Base-by-base conservation (phyloP, 53 echinoderm and acorn worm species). In the Mesocentrotus franciscanus region DNA sequence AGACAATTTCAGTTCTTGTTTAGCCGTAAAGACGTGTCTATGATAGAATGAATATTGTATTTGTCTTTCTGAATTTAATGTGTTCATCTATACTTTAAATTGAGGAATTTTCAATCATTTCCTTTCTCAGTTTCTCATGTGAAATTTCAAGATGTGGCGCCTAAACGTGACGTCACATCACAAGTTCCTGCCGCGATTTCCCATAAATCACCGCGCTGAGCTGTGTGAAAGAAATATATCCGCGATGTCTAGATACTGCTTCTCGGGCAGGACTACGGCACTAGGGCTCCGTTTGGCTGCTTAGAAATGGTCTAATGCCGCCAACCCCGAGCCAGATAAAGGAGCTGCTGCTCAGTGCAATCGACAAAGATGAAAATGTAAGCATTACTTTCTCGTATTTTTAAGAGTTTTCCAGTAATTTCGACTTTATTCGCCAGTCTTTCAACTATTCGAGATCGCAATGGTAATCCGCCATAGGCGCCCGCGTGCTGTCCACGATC, bases 331-430 rank as follows among this genome's bases (percentile, higher is more conserved):
- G 87, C 96, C 99, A 98, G 97, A 99, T 99, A 95, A 96, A 96
- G 99, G 99, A 99, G 98, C 98, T 97, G 96, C 98, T 99, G 99
- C 99, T 97, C 97, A 99, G 96, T 90, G 96, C 97, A 90, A 99
- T 96, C 96, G 98, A 99, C 97, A 96, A 98, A 95, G 99, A 99
- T 99, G 98, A 97, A 94, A 99, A 99, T 97, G 99, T 99, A 99
- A 99, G 99, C 96, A 93, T 94, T 57, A 42, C 56, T 90, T 96
- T 64, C 61, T 94, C 60, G 78, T 61, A 62, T 93, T 96, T 95
- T 79, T 72, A 20, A 26, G 39, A 68, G 56, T n/a, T 76, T 93
- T 59, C 93, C 56, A 49, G n/a, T 8, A 76, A 72, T 75, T 93
- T 93, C 29, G 78, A 36, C 72, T 75, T 58, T 26, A 75, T 72